Percentiles rank a stretch among this genome's conserved stretches.
Conservation (phyloP, 2,113 vertebrate species). For the Hiodon tergisus region DNA sequence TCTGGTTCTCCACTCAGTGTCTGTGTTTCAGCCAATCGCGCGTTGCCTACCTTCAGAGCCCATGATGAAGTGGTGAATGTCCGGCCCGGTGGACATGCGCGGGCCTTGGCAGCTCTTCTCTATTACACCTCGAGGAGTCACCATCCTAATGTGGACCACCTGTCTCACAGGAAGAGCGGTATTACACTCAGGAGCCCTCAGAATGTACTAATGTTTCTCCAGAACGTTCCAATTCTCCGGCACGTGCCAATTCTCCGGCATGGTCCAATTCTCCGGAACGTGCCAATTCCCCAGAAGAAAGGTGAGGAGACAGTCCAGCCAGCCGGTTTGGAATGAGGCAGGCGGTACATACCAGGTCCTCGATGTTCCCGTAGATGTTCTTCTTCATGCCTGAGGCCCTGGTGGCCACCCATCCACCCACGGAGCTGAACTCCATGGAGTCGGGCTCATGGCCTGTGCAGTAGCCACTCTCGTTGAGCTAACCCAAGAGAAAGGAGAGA, state of each 20-base stretch:
- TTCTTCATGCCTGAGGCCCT: conserved; percentile 99
- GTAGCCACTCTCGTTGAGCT: conserved; percentile 93
- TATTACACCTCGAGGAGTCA: conserved; percentile 89
- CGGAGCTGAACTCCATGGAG: conserved; percentile 96
- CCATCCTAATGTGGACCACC: conserved; percentile 96
- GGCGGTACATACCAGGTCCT: conserved; percentile 81
- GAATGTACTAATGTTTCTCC: neutral
- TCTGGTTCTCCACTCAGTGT: too few relatives aligned
- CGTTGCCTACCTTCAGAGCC: conserved; percentile 87
- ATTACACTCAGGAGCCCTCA: neutral
- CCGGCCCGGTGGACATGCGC: conserved; percentile 92
- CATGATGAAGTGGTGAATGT: conserved; percentile 98
- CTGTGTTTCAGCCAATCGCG: neutral
- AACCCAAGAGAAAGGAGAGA: conserved; percentile 28
- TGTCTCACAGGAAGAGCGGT: conserved; percentile 51
- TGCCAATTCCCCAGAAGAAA: neutral
- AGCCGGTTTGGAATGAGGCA: conserved; percentile 8
- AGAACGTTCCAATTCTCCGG: too few relatives aligned
- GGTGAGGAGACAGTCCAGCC: neutral
- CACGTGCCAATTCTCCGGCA: too few relatives aligned
- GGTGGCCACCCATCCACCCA: conserved; percentile 96
- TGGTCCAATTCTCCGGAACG: too few relatives aligned
- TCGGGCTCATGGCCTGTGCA: conserved; percentile 97
- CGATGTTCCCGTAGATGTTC: conserved; percentile 98
- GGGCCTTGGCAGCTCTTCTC: conserved; percentile 96